phyloP scores from a whole-genome alignment of 1,140 invertebrate species.

The Battus philenor region DNA sequence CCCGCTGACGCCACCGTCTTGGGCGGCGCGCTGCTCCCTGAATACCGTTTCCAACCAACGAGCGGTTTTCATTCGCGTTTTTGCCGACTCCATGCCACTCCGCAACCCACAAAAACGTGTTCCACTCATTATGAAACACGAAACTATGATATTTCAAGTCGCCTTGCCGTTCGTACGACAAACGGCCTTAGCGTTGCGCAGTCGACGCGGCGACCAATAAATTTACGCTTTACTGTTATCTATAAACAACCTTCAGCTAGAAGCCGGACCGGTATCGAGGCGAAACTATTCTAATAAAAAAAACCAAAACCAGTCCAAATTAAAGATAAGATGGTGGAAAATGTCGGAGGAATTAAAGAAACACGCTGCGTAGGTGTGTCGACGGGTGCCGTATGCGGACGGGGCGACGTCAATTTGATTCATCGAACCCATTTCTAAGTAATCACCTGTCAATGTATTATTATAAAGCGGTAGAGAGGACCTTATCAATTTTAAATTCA shows the following conservation, averaged over 20 bases:
- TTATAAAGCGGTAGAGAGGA: conserved; percentile 4
- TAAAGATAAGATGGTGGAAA: conserved; percentile 65
- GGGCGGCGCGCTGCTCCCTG: conserved; percentile 17
- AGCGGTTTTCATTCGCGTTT: conserved; percentile 16
- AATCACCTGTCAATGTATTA: conserved; percentile 24
- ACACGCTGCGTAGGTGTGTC: conserved; percentile 36
- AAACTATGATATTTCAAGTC: conserved; percentile 68
- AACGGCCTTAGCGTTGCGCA: conserved; percentile 55
- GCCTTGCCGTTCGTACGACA: conserved; percentile 43
- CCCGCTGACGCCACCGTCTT: conserved; percentile 44
- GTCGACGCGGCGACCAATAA: conserved; percentile 51
- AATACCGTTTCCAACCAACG: conserved; percentile 18
- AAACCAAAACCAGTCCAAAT: conserved; percentile 71
- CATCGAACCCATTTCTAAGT: conserved; percentile 21
- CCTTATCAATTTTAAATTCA: conserved; percentile 11
- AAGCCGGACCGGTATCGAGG: conserved; percentile 64
- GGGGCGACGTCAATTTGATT: conserved; percentile 14
- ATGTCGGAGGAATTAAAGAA: conserved; percentile 43
- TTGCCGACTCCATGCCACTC: conserved; percentile 42
- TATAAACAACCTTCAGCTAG: conserved; percentile 66
- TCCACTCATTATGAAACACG: conserved; percentile 72
- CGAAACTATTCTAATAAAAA: conserved; percentile 73
- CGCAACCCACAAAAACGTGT: conserved; percentile 59
- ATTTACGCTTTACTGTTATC: conserved; percentile 73
- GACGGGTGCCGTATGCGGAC: conserved; percentile 13